Conservation (phyloP, 2,797 vertebrate genomes). For the Cirrhinus mrigala region DNA sequence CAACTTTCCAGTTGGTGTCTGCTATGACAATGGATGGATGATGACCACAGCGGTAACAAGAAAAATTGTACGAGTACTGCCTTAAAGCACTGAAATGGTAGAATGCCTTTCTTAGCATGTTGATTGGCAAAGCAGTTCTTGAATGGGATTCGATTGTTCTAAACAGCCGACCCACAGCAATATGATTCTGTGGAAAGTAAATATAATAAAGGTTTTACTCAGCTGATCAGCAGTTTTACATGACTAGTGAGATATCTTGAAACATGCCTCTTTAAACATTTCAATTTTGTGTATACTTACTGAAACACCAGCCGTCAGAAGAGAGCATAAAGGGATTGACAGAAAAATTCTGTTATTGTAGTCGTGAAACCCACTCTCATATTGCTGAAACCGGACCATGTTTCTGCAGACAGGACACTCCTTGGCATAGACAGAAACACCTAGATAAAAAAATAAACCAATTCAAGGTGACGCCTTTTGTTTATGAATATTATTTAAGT, state of each 20-base stretch:
- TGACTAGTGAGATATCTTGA: neutral
- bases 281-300: slow-evolving; percentile 1
- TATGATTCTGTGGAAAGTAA: slow-evolving; percentile 10
- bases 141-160: neutral
- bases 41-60: slow-evolving; percentile 27
- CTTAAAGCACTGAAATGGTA: neutral
- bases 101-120: neutral
- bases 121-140: neutral
- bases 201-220: neutral
- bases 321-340: slow-evolving; percentile 13
- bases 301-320: slow-evolving; percentile 5
- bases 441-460: neutral
- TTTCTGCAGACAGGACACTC: slow-evolving; percentile 12
- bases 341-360: slow-evolving; percentile 30
- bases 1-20: slow-evolving; percentile 36
- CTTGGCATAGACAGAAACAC: slow-evolving; percentile 20
- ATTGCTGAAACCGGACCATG: slow-evolving; percentile 38
- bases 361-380: slow-evolving; percentile 39
- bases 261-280: neutral
- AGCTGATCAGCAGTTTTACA: neutral
- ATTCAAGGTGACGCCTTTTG: neutral
- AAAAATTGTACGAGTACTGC: neutral
- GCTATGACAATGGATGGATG: slow-evolving; percentile 19
- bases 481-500: neutral
- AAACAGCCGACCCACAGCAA: neutral